A percentile compares a stretch with the other conserved stretches of the same genome.
Conservation (phyloP, 2,888 invertebrate species). For the Phrixothrix hirtus region DNA sequence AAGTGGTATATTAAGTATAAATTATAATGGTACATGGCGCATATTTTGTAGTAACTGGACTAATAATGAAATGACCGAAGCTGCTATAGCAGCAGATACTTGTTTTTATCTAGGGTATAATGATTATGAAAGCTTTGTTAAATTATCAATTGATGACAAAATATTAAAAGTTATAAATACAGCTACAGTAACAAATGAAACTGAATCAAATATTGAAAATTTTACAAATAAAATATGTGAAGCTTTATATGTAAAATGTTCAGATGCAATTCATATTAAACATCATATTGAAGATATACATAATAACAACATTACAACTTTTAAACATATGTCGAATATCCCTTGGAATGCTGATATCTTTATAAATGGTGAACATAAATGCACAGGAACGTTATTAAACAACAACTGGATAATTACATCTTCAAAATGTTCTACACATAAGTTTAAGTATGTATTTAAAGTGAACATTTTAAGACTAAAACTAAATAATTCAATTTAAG, state of each 20-base stretch:
- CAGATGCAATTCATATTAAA: constrained; percentile 54
- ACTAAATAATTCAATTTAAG: too few species aligned
- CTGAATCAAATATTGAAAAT: neutral
- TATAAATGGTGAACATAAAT: constrained; percentile 69
- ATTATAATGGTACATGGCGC: constrained; percentile 66
- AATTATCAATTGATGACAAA: constrained; percentile 7
- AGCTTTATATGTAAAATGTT: constrained; percentile 62
- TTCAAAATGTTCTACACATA: constrained; percentile 60
- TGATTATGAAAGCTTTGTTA: constrained; percentile 44
- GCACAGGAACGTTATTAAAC: constrained; percentile 71
- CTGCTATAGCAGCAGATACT: constrained; percentile 61
- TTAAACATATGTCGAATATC: constrained; percentile 32
- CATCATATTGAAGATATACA: constrained; percentile 15
- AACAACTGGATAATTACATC: constrained; percentile 67
- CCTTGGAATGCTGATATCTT: constrained; percentile 78
- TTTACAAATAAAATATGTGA: constrained; percentile 50
- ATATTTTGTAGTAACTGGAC: constrained; percentile 63
- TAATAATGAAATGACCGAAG: constrained; percentile 58
- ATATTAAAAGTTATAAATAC: neutral
- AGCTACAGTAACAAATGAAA: neutral
- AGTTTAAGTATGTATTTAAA: too few species aligned
- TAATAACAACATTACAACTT: constrained; percentile 28
- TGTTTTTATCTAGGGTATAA: constrained; percentile 72
- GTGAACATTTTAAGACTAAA: too few species aligned
- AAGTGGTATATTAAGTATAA: constrained; percentile 67